phyloP scores from a whole-genome alignment of 2,113 vertebrate species.

The Archilochus colubris region DNA sequence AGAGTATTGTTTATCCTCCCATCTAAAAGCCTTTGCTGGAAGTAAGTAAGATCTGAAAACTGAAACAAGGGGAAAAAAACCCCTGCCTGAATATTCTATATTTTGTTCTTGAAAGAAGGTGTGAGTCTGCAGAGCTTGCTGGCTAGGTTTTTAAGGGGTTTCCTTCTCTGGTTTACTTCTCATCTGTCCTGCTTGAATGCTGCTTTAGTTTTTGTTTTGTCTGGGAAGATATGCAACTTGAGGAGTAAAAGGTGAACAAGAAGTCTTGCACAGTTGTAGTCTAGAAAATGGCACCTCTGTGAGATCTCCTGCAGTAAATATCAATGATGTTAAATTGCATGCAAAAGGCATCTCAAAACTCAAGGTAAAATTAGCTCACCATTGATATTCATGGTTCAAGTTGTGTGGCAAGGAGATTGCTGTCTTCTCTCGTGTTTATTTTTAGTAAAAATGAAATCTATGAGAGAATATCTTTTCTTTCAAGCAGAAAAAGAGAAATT shows the following conservation, averaged over 20 bases:
- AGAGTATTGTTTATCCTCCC: neutral
- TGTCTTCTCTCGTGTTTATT: neutral
- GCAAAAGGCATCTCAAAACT: neutral
- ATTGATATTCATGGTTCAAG: neutral
- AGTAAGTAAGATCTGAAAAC: neutral
- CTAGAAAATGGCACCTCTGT: accelerated
- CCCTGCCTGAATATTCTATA: neutral
- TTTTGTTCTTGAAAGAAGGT: neutral
- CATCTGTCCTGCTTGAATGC: neutral
- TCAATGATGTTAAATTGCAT: accelerated
- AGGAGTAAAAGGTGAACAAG: neutral
- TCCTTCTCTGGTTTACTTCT: neutral
- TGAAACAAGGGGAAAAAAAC: neutral
- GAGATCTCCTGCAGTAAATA: neutral
- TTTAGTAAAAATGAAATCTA: neutral
- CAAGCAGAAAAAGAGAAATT: neutral
- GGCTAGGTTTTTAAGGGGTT: neutral
- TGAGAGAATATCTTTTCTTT: neutral
- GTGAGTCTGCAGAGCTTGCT: accelerated
- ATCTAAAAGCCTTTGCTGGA: neutral
- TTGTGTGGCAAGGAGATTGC: neutral
- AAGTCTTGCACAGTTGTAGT: neutral
- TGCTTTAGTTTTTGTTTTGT: neutral
- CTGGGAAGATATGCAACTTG: neutral
- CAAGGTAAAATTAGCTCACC: neutral